Evolutionary conservation across 2,113 vertebrate genomes (phyloP), one percentile per base, ranked within the genome.

Genomic region (Equus quagga): DNA sequence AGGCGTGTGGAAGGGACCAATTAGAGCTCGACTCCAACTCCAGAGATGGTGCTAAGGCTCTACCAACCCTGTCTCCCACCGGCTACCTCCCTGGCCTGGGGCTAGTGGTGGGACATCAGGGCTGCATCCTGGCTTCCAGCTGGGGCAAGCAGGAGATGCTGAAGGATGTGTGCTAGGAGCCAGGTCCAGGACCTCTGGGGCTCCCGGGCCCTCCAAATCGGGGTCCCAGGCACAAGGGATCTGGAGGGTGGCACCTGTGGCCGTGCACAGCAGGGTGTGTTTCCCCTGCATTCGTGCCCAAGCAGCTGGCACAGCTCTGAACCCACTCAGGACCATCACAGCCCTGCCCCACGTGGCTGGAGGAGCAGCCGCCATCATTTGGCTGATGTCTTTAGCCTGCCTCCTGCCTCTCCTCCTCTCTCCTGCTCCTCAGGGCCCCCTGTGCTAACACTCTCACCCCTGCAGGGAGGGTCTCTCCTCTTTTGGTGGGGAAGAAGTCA

Each of bases 131-230:
- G 51, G 36, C 73, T 76, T 62, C 49, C 51, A 89, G 0, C 3
- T 26, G 8, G 13, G 11, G 6, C 0, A 5, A 56, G 0, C 41
- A 1, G 69, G 44, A 46, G 24, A 76, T 19, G 26, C 49, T 79
- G 26, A 46, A 24, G 24, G 44, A 5, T 60, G 23, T 21, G 36
- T 41, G 15, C 10, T 13, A 15, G 10, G 24, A 23, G 81, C 58
- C 36, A 82, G 46, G 31, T 11, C 44, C 36, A 31, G 4, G 8
- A n/a, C 51, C 5, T 88, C 33, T 33, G 1, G 7, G 11, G 19
- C 4, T 0, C 12, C 1, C 2, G 2, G 4, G 2, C 31, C 12
- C 1, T 46, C 41, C 64, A 41, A 6, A 8, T 33, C 6, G 23
- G 70, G 12, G 24, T 56, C 3, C 8, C 13, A n/a, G 80, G 1